phyloP scores from a whole-genome alignment of 1,140 invertebrate genomes.

The Aphelenchoides avenae region DNA sequence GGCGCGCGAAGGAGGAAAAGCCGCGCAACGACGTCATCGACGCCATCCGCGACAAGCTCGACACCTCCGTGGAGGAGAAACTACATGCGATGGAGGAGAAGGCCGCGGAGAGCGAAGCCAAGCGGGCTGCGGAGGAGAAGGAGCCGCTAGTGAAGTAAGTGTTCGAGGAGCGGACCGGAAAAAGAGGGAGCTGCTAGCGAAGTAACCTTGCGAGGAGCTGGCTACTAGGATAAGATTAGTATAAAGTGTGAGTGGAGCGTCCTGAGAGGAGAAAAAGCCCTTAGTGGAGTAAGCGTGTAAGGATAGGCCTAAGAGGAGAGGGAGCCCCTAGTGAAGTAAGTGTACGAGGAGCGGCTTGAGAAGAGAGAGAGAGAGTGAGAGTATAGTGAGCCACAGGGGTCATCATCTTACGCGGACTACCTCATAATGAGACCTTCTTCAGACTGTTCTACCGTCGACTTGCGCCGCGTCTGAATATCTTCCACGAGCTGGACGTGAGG shows the following conservation, averaged over 20 bases:
- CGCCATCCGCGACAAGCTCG: too few species aligned
- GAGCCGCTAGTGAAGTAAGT: not conserved
- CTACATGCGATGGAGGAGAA: too few species aligned
- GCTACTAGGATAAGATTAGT: not conserved
- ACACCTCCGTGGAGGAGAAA: too few species aligned
- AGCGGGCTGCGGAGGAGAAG: not conserved
- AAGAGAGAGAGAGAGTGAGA: too few species aligned
- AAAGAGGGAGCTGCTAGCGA: not conserved
- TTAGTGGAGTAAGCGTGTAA: too few species aligned
- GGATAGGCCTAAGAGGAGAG: too few species aligned
- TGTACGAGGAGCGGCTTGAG: too few species aligned
- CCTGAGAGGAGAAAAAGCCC: too few species aligned
- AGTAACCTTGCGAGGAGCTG: too few species aligned
- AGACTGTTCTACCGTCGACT: slow-evolving; percentile 48
- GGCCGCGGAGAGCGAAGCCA: not conserved
- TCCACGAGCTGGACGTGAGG: slow-evolving; percentile 44
- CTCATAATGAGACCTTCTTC: slow-evolving; percentile 17
- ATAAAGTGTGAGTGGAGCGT: too few species aligned
- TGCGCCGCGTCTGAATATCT: slow-evolving; percentile 43
- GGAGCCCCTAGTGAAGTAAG: too few species aligned
- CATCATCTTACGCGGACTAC: not conserved
- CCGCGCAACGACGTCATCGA: not conserved
- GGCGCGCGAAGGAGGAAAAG: slow-evolving; percentile 27
- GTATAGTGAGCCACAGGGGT: slow-evolving; percentile 1
- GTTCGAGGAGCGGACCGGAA: not conserved